phyloP scores from a whole-genome alignment of 2,888 invertebrate genomes.

The Napeogenes inachia region DNA sequence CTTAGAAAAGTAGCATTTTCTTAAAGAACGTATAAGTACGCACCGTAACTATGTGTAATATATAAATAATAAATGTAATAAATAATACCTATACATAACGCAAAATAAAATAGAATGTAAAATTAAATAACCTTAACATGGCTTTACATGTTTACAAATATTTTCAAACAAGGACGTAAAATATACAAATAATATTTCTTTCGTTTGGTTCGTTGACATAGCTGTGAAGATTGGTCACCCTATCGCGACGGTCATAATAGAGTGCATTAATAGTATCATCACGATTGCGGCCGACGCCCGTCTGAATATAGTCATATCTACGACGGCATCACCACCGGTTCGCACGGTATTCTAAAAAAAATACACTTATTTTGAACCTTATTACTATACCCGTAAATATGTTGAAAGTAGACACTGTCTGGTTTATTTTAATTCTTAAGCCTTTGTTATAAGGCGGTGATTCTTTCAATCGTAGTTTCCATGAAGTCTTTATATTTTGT shows the following conservation, averaged over 20 bases:
- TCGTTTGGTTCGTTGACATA: constrained; percentile 9
- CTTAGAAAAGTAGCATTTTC: too few relatives aligned
- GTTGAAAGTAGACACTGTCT: constrained; percentile 1
- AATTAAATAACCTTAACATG: too few relatives aligned
- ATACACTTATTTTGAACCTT: constrained; percentile 20
- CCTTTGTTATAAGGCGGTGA: constrained; percentile 9
- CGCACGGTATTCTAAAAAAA: constrained; percentile 32
- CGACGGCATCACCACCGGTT: constrained; percentile 35
- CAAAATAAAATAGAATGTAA: too few relatives aligned
- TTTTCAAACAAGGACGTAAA: too few relatives aligned
- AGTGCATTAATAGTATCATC: constrained; percentile 55
- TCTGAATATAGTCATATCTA: constrained; percentile 49
- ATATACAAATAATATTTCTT: constrained; percentile 9
- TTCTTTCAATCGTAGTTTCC: constrained; percentile 13
- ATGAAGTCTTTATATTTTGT: constrained; percentile 15
- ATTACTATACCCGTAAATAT: constrained; percentile 13
- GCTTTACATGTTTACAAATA: too few relatives aligned
- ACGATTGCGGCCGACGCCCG: constrained; percentile 44
- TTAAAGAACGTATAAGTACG: too few relatives aligned
- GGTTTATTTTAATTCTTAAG: constrained; percentile 11
- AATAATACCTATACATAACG: too few relatives aligned
- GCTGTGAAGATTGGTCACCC: constrained; percentile 24
- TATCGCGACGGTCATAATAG: constrained; percentile 28
- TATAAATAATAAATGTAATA: too few relatives aligned
- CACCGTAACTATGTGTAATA: too few relatives aligned